Base-by-base conservation (phyloP, 2,888 invertebrate species). In the Macropis europaea region DNA sequence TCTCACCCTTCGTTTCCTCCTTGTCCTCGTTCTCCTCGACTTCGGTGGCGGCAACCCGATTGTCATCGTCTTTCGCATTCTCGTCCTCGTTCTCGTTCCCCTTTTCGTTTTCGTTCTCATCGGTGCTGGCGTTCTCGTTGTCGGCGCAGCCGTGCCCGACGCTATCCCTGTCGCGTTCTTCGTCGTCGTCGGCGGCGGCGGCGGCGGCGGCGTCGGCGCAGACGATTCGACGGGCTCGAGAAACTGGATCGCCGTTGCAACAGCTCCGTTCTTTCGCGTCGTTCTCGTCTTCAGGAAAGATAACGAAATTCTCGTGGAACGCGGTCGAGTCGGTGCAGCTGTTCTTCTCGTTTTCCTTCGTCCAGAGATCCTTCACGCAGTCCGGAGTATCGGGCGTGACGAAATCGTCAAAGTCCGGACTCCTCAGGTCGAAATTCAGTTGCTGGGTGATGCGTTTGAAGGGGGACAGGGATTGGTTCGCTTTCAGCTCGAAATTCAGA, bases 371-470 rank as follows among this genome's bases (percentile, higher is more conserved):
- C 84, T 89, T 94, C 69, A 91, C 92, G 87, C 84, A 93, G 87
- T 82, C 92, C 72, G 91, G 94, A 7, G 94, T 93, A 84, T 92
- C 94, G 30, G 92, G 95, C 52, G 92, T 95, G 69, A 92, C 93
- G 77, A 94, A 93, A 81, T 94, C 94, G 76, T 95, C 94, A 68
- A 94, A 92, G 81, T 96, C 95, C 0, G 95, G 95, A 63, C 93
- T 95, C 75, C 93, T 93, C 1, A 94, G 86, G 77, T 96, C 95
- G 68, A 95, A 92, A 69, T 93, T 94, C 13, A 96, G 89, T 84
- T 96, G 95, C 83, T 96, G 95, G 0, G 95, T 95, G 19, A 96
- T 93, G 32, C 94, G 93, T 83, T 94, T 93, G 88, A 96, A 94
- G 0, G 95, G 95, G 0, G 95, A 94, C 81, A 95, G 90, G 0